phyloP scores from a whole-genome alignment of 2,797 vertebrate species.

The Galago senegalensis region DNA sequence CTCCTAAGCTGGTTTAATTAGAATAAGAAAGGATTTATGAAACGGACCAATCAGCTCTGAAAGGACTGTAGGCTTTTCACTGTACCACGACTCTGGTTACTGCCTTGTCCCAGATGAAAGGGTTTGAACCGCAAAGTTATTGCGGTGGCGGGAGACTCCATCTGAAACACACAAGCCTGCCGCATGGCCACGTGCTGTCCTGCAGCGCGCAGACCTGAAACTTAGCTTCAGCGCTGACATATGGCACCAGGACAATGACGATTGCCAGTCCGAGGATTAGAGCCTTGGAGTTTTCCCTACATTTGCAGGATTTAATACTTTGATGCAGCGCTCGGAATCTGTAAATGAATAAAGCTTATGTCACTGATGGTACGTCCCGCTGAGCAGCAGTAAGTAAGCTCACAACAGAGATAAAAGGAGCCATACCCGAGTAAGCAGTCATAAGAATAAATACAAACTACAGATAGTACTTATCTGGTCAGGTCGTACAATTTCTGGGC shows the following conservation, averaged over 20 bases:
- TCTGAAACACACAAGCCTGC: conserved; percentile 30
- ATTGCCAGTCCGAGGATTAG: neutral
- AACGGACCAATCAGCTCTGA: conserved; percentile 57
- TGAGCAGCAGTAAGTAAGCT: conserved; percentile 67
- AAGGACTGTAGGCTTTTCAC: neutral
- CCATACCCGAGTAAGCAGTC: conserved; percentile 8
- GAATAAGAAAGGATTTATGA: conserved; percentile 12
- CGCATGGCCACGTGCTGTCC: neutral
- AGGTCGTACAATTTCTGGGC: neutral
- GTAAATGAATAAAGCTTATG: conserved; percentile 65
- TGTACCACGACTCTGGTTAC: neutral
- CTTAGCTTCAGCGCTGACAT: neutral
- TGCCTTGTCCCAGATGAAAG: neutral
- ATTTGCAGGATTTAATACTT: conserved; percentile 72
- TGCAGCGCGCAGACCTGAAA: neutral
- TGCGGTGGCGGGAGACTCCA: neutral
- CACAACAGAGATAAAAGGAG: conserved; percentile 67
- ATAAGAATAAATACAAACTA: conserved; percentile 67
- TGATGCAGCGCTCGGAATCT: conserved; percentile 50
- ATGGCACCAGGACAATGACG: conserved; percentile 47
- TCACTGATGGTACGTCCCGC: conserved; percentile 44
- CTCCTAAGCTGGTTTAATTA: conserved; percentile 38
- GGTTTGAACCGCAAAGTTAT: neutral
- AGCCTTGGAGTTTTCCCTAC: neutral
- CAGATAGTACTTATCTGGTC: conserved; percentile 73